phyloP scores from a whole-genome alignment of 2,888 invertebrate genomes.

The Lamellibrachia columna region DNA sequence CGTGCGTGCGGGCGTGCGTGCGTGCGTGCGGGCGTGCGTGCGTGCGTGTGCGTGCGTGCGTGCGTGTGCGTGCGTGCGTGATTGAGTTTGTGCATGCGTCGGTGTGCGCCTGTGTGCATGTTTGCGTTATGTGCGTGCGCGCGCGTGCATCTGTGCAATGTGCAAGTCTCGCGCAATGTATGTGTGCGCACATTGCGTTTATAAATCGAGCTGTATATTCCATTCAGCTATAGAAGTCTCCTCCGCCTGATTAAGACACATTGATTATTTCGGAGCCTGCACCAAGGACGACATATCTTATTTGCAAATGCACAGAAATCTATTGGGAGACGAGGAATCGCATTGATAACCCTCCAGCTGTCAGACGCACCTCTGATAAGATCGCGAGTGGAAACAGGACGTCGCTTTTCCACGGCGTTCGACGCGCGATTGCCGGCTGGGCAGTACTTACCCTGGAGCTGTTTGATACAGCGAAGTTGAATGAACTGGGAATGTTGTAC shows the following conservation, averaged over 20 bases:
- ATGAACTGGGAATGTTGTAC: not conserved
- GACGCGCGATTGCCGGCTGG: not conserved
- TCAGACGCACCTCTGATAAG: not conserved
- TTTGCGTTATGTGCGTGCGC: not conserved
- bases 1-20: not conserved
- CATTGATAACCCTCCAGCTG: not conserved
- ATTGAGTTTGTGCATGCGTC: not conserved
- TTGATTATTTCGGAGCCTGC: slow-evolving; percentile 6
- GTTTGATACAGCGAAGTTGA: not conserved
- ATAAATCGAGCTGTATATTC: not conserved
- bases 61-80: no score
- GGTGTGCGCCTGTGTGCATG: not conserved
- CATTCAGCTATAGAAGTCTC: not conserved
- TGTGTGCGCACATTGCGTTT: not conserved
- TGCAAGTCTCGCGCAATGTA: not conserved
- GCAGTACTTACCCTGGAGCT: not conserved
- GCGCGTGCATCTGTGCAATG: not conserved
- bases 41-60: not conserved
- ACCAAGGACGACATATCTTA: not conserved
- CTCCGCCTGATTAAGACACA: not conserved
- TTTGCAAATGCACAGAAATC: not conserved
- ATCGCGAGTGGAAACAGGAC: not conserved
- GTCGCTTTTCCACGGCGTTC: not conserved
- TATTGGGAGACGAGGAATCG: not conserved
- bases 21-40: not conserved